A percentile compares a stretch with the other conserved stretches of the same genome.
These are phyloP conservation scores for Eptatretus burgeri DNA, from an alignment of 2,113 vertebrate species.

Conservation along the genomic window DNA sequence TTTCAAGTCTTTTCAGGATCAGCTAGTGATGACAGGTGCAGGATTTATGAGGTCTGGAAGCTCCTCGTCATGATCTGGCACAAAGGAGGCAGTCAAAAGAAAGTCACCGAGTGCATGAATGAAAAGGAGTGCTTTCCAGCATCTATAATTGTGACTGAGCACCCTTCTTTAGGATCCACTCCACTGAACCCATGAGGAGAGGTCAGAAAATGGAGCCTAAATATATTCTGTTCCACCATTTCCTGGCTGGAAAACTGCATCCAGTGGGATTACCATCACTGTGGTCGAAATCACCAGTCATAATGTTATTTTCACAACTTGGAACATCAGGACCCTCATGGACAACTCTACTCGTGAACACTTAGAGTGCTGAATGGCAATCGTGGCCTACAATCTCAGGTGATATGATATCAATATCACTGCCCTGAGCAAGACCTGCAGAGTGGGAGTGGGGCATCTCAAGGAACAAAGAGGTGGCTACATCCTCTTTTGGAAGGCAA, in stretches of 20 bases:
- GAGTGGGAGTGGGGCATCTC: not conserved
- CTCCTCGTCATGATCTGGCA: not conserved
- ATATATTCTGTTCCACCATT: not conserved
- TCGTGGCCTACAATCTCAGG: not conserved
- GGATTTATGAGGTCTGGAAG: conserved; percentile 1
- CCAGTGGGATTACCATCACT: conserved; percentile 5
- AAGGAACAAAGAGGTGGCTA: conserved; percentile 4
- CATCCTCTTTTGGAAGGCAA: conserved; percentile 4
- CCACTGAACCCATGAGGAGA: not conserved
- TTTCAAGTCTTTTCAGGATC: too few relatives aligned
- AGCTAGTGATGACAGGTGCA: not conserved
- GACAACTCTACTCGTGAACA: not conserved
- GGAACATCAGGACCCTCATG: not conserved
- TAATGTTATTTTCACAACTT: not conserved
- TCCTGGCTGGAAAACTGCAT: not conserved
- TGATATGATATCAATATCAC: not conserved
- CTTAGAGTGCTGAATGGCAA: not conserved
- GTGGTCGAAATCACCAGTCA: conserved; percentile 3
- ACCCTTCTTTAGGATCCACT: conserved; percentile 5
- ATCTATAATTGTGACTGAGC: not conserved
- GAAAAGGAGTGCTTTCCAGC: not conserved
- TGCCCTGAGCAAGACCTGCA: not conserved
- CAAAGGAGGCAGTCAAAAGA: not conserved
- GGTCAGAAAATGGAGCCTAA: not conserved
- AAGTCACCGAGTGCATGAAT: not conserved